Conservation (phyloP, 1,140 invertebrate species). For the Micrasema minimum region DNA sequence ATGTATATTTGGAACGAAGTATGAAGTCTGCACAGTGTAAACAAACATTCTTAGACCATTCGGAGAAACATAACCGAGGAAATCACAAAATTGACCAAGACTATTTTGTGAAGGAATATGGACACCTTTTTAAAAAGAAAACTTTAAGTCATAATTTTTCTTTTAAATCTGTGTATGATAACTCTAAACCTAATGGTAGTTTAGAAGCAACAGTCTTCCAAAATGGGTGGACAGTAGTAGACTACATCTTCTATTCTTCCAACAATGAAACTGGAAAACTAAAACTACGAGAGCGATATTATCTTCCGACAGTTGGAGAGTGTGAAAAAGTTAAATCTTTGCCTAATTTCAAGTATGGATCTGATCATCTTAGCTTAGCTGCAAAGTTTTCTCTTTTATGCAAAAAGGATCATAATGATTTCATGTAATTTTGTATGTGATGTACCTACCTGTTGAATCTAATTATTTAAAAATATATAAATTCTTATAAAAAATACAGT, state of each 20-base stretch:
- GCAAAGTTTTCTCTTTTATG: conserved; percentile 19
- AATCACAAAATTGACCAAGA: not conserved
- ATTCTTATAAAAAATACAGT: too few relatives aligned
- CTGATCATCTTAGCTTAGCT: conserved; percentile 31
- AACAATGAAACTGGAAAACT: conserved; percentile 16
- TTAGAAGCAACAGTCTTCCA: conserved; percentile 11
- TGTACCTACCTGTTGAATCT: too few relatives aligned
- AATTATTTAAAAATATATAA: too few relatives aligned
- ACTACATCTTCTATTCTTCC: conserved; percentile 26
- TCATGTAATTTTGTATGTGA: too few relatives aligned
- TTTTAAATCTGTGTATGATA: conserved; percentile 24
- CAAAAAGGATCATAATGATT: too few relatives aligned
- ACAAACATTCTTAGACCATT: not conserved
- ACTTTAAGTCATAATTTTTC: conserved; percentile 14
- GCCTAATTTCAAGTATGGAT: conserved; percentile 19
- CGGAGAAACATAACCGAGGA: not conserved
- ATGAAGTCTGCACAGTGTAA: not conserved
- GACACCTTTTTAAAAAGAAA: conserved; percentile 4
- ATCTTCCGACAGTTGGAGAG: conserved; percentile 6
- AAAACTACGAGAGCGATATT: conserved; percentile 8
- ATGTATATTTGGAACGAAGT: conserved; percentile 31
- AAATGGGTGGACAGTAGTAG: conserved; percentile 16
- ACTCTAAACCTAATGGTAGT: conserved; percentile 2
- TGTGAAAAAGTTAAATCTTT: conserved; percentile 17
- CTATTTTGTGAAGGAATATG: conserved; percentile 9